Evolutionary conservation across 2,888 invertebrate species (phyloP).

Genomic region (Clivina fossor): DNA sequence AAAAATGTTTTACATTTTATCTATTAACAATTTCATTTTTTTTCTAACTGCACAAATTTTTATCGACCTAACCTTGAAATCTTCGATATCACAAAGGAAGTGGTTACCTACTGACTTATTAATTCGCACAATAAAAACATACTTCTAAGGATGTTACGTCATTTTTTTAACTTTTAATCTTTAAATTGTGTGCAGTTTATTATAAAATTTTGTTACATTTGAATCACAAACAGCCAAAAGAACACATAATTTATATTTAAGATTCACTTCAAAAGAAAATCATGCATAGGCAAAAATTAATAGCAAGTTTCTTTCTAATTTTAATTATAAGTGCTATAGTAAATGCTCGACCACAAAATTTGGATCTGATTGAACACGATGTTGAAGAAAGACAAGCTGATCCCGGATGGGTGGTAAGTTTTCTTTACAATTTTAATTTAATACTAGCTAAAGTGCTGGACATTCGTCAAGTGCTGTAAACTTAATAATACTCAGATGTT

Average conservation of each 20-base stretch:
- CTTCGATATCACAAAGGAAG: slow-evolving; percentile 2
- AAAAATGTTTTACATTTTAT: too few species aligned
- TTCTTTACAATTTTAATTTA: slow-evolving; percentile 14
- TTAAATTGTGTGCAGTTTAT: too few species aligned
- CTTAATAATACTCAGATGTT: too few species aligned
- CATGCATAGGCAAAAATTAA: neutral
- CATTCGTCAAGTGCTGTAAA: too few species aligned
- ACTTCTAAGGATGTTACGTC: neutral
- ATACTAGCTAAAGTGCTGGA: too few species aligned
- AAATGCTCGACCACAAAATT: slow-evolving; percentile 22
- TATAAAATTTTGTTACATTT: too few species aligned
- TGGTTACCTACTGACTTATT: neutral
- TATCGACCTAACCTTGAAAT: too few species aligned
- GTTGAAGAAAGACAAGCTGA: slow-evolving; percentile 44
- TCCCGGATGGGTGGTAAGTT: slow-evolving; percentile 50
- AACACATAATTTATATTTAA: neutral
- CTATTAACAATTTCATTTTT: too few species aligned
- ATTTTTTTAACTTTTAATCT: neutral
- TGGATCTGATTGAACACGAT: slow-evolving; percentile 26
- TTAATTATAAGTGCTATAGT: slow-evolving; percentile 20
- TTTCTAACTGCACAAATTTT: neutral
- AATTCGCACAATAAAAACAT: too few species aligned
- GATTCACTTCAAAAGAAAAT: too few species aligned
- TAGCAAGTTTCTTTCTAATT: slow-evolving; percentile 18
- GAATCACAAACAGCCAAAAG: neutral